Base-by-base conservation (phyloP, 2,888 invertebrate species). In the Oxyteleia sp. region DNA sequence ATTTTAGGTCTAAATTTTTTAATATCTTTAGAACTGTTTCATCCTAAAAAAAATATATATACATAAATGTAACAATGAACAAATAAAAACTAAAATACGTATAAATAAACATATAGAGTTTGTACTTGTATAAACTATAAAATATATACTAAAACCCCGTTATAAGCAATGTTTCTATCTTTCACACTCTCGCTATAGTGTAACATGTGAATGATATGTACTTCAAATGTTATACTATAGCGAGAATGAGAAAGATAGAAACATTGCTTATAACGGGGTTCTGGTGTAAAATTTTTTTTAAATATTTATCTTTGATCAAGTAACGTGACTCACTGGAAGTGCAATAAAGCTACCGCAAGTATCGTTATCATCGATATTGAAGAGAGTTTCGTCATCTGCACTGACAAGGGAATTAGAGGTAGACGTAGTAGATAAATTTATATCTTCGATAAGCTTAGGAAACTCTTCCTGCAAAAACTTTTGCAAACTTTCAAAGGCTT, bases 1-100 rank as follows among this genome's bases (percentile, higher is more conserved):
- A 97, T 86, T 95, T 95, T 75, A 98, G 94, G 91, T 98, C 98
- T 88, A 98, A 94, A 92, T 96, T 97, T 88, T 95, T 95, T 92
- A 98, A 95, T 87, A 98, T 96, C 84, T 96, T 95, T 55, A 97
- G 94, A 64, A 98, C 95, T 2, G 97, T 96, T 94, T 98, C 98
- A 91, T 96, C 96, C 98, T 98, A 93, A 15, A 95, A 93, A 15
- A 95, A 75, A 85, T 72, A 51, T 49, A 55, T 61, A 29, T 55
- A 32, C 66, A 41, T 69, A 38, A n/a, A n/a, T n/a, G n/a, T n/a
- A n/a, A n/a, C n/a, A n/a, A n/a, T n/a, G n/a, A n/a, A n/a, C n/a
- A n/a, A n/a, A n/a, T n/a, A n/a, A n/a, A n/a, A n/a, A n/a, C n/a
- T n/a, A n/a, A n/a, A n/a, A n/a, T n/a, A n/a, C n/a, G n/a, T n/a